Evolutionary conservation across 1,140 invertebrate species (phyloP), one percentile per base, ranked within the genome.

Genomic region (Proctacanthus coquilletti): DNA sequence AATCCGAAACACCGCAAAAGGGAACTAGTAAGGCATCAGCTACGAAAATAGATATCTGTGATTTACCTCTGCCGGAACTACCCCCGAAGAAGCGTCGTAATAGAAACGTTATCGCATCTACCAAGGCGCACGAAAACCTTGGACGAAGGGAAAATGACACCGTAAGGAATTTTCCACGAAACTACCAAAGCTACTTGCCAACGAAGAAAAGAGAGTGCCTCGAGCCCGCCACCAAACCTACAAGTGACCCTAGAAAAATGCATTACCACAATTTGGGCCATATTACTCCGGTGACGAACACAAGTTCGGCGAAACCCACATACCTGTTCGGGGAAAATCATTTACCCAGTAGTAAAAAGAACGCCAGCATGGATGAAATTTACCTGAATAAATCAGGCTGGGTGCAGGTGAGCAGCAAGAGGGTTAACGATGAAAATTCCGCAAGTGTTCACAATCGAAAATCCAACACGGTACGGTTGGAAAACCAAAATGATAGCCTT

Each of bases 351-450:
- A 19, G 4, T 11, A 30, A 21, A 19, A 11, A 15, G 25, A 23
- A 14, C 21, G 13, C 8, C 18, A 18, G 21, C 15, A 18, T 5
- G 14, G 32, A 60, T 39, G 55, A 60, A 33, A 60, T 60, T 23
- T 60, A 49, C 25, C 38, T 60, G 0, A 60, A 60, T 44, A 60
- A 60, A 36, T 60, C 57, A 11, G 57, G 57, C 18, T 60, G 56
- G 56, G 56, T 60, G 8, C 56, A 60, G 23, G 57, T 60, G 11
- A 60, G 52, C 35, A 47, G 46, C 2, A 56, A 51, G 25, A 41
- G 45, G 3, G 33, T 40, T 6, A 17, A 40, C 10, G 14, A 40
- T 10, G 33, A 37, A 37, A 25, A 23, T 11, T 37, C 10, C 18
- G 11, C 15, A 17, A 33, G 15, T 33, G 14, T 17, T 13, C 31